phyloP scores from a whole-genome alignment of 2,888 invertebrate species.

The Dolichomitus sp. region DNA sequence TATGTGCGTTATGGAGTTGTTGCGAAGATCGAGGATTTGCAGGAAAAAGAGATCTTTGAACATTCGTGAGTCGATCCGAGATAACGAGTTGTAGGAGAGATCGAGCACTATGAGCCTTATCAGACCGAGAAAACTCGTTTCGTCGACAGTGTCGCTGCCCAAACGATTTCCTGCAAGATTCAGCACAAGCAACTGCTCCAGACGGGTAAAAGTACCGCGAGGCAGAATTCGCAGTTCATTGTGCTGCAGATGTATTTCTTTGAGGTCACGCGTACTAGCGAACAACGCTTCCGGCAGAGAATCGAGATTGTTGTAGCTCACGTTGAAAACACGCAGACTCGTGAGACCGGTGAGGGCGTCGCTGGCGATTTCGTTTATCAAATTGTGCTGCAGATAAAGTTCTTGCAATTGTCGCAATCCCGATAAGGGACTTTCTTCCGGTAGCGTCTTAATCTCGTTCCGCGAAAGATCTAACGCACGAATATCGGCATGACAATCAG shows the following conservation, averaged over 20 bases:
- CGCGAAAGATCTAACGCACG: slow-evolving; percentile 93
- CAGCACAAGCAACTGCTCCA: slow-evolving; percentile 94
- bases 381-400: slow-evolving; percentile 94
- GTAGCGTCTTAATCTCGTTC: slow-evolving; percentile 92
- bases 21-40: slow-evolving; percentile 94
- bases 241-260: slow-evolving; percentile 94
- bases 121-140: slow-evolving; percentile 94
- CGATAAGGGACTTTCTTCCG: slow-evolving; percentile 92
- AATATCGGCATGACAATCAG: slow-evolving; percentile 89
- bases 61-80: slow-evolving; percentile 93
- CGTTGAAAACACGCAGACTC: slow-evolving; percentile 93
- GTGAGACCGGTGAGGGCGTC: slow-evolving; percentile 93
- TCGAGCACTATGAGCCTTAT: slow-evolving; percentile 95
- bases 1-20: slow-evolving; percentile 95
- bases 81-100: slow-evolving; percentile 94
- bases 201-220: slow-evolving; percentile 93
- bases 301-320: slow-evolving; percentile 94
- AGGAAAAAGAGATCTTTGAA: slow-evolving; percentile 95
- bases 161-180: slow-evolving; percentile 95
- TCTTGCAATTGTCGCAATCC: slow-evolving; percentile 93
- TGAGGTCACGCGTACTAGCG: slow-evolving; percentile 92
- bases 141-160: slow-evolving; percentile 94
- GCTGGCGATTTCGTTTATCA: slow-evolving; percentile 92
- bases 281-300: slow-evolving; percentile 94
- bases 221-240: slow-evolving; percentile 95